Percentiles rank a stretch among this genome's conserved stretches.
Conservation (phyloP, 2,113 vertebrate genomes). For the Oenanthe oenanthe region DNA sequence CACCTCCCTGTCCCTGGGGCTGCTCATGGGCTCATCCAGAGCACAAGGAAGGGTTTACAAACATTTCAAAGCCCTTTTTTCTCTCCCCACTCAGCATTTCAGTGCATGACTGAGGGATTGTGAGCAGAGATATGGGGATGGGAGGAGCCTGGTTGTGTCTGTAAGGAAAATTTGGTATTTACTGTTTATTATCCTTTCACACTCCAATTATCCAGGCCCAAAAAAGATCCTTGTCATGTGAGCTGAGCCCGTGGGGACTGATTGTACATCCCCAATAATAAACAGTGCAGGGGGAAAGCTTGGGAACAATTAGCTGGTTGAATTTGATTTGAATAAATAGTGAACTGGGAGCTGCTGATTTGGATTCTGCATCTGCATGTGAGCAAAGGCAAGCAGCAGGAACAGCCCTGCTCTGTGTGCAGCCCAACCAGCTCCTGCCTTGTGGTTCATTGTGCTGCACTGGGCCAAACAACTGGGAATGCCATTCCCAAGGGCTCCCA, state of each 20-base stretch:
- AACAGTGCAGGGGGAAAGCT: background rate
- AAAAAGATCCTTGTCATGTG: background rate
- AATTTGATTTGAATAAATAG: slow-evolving; percentile 43
- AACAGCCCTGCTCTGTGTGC: background rate
- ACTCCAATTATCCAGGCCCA: background rate
- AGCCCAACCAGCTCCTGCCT: background rate
- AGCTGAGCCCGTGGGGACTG: background rate
- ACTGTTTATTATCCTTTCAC: background rate
- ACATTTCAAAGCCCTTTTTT: background rate
- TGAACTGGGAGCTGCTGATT: slow-evolving; percentile 19
- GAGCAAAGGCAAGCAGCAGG: background rate
- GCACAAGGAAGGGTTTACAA: background rate
- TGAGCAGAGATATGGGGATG: background rate
- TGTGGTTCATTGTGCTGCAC: background rate
- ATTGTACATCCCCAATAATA: slow-evolving; percentile 42
- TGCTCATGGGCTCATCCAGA: background rate
- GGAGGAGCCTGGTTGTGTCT: background rate
- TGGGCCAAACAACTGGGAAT: background rate
- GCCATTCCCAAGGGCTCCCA: background rate
- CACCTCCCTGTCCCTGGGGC: background rate
- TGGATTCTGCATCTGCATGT: slow-evolving; percentile 20
- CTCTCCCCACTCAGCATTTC: background rate
- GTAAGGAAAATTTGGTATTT: background rate
- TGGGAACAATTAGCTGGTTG: slow-evolving; percentile 43
- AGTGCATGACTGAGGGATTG: background rate